These are phyloP conservation scores for Carollia perspicillata DNA, from an alignment of 2,113 vertebrate species.

Conservation along the genomic window DNA sequence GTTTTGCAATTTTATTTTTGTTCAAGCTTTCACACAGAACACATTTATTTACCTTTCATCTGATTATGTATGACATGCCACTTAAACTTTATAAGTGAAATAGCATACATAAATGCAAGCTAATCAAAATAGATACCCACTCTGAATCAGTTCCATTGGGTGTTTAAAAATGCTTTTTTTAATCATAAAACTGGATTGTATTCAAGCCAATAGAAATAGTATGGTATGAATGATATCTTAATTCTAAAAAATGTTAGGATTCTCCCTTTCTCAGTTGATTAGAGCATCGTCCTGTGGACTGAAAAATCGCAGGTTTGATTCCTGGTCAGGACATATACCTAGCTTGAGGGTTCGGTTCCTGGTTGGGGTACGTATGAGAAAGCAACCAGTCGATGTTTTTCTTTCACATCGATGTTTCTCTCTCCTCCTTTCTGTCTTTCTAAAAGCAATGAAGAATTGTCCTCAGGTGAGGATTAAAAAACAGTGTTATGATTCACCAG, in stretches of 20 bases:
- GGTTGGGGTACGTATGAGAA: no score
- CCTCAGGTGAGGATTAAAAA: background rate
- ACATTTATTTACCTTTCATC: background rate
- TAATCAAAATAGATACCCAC: background rate
- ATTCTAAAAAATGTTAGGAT: background rate
- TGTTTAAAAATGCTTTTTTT: conserved; percentile 3
- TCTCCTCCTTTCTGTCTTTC: no score
- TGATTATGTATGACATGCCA: background rate
- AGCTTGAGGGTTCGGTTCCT: no score
- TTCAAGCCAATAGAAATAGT: background rate
- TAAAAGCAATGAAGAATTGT: no score
- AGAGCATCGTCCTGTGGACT: no score
- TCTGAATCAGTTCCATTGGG: background rate
- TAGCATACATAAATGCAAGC: background rate
- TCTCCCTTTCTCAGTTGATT: no score
- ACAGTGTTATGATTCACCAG: background rate
- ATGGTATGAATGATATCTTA: background rate
- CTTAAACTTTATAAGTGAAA: background rate
- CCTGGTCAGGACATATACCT: no score
- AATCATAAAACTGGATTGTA: background rate
- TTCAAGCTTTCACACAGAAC: background rate
- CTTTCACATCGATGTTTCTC: no score
- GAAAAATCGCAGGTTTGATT: no score
- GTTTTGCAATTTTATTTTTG: background rate
- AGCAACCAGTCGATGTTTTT: no score